Percentiles rank a stretch among this genome's conserved stretches.
These are phyloP conservation scores for Papilio aristodemus DNA, from an alignment of 1,140 invertebrate species.

Conservation along the genomic window DNA sequence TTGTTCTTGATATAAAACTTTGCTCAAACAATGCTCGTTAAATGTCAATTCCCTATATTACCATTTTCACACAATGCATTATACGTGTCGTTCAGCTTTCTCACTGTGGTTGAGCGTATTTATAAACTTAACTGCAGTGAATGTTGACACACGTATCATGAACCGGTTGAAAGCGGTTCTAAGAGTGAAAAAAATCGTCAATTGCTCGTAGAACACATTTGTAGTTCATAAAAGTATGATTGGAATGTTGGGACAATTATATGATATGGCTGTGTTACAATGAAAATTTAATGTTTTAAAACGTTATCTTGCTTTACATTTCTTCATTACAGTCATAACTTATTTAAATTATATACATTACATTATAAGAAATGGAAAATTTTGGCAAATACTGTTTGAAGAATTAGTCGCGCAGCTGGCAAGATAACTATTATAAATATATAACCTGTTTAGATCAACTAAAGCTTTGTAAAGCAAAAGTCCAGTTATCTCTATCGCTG, in stretches of 20 bases:
- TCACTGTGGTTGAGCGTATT: slow-evolving; percentile 25
- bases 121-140: slow-evolving; percentile 29
- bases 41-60: slow-evolving; percentile 20
- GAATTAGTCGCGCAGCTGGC: neutral
- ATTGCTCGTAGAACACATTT: slow-evolving; percentile 1
- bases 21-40: slow-evolving; percentile 21
- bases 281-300: too few species aligned
- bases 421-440: neutral
- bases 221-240: neutral
- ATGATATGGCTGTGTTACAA: neutral
- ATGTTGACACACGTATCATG: slow-evolving; percentile 19
- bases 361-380: too few species aligned
- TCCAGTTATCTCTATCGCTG: neutral
- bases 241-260: neutral
- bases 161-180: slow-evolving; percentile 27
- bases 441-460: slow-evolving; percentile 3
- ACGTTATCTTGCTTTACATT: too few species aligned
- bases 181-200: slow-evolving; percentile 4
- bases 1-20: slow-evolving; percentile 18
- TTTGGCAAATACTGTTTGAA: slow-evolving; percentile 2
- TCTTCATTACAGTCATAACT: too few species aligned
- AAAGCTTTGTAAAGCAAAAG: neutral
- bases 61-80: slow-evolving; percentile 29
- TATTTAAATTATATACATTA: too few species aligned
- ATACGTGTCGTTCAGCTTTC: slow-evolving; percentile 23